Percentiles rank a stretch among this genome's conserved stretches.
These are phyloP conservation scores for Drosophila leonis DNA, from an alignment of 2,888 invertebrate species.

Conservation along the genomic window DNA sequence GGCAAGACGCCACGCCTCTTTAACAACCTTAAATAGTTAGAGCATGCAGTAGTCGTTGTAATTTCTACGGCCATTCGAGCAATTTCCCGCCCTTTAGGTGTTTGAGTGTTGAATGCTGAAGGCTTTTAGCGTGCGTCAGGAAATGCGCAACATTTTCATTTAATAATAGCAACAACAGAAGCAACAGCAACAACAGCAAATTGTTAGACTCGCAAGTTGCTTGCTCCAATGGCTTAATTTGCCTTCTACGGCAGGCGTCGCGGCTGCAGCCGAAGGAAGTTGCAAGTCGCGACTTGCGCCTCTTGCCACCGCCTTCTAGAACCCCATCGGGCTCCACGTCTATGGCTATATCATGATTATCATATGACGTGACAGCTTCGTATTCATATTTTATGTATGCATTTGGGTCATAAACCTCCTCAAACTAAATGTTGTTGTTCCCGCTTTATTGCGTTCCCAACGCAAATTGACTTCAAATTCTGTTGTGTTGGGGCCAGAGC, in stretches of 20 bases:
- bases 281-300: background rate
- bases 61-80: background rate
- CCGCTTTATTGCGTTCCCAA: slow-evolving; percentile 42
- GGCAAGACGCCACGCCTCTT: background rate
- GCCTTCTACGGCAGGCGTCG: slow-evolving; percentile 26
- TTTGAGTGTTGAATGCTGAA: slow-evolving; percentile 23
- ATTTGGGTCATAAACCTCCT: slow-evolving; percentile 79
- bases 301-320: background rate
- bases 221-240: slow-evolving; percentile 78
- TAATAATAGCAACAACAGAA: slow-evolving; percentile 32
- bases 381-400: slow-evolving; percentile 77
- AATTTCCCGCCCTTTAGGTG: slow-evolving; percentile 24
- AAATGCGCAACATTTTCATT: slow-evolving; percentile 39
- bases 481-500: background rate
- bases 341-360: slow-evolving; percentile 76
- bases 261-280: slow-evolving; percentile 9
- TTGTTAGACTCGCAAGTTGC: slow-evolving; percentile 43
- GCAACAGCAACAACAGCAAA: slow-evolving; percentile 18
- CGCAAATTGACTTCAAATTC: slow-evolving; percentile 51
- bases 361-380: slow-evolving; percentile 83
- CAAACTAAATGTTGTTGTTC: slow-evolving; percentile 16
- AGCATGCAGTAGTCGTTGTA: background rate
- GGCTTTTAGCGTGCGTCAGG: slow-evolving; percentile 23
- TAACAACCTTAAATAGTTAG: background rate
- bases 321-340: background rate